Evolutionary conservation across 2,113 vertebrate species (phyloP), one percentile per base, ranked within the genome.

Genomic region (Poecilia latipinna): DNA sequence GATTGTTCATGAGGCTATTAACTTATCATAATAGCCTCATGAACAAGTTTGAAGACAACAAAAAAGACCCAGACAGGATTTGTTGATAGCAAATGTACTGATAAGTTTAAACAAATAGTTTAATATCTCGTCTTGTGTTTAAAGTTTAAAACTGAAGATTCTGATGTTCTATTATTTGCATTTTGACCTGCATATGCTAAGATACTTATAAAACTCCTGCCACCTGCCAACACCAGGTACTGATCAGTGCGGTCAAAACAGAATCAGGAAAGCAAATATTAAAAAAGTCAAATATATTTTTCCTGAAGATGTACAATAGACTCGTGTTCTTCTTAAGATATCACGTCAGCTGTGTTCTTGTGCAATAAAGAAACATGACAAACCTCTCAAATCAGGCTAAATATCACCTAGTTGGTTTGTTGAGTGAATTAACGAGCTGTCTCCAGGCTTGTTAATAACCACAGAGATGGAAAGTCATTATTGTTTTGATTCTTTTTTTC

Each of bases 371-470:
- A 73, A 61, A 39, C 33, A 61, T 61, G 17, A 69, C 66, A 63
- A 70, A 65, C 72, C 79, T 73, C 35, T 72, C 72, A 54, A 75
- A 80, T 78, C 74, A 63, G 65, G 60, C 67, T 60, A 70, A 68
- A 77, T 78, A 83, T 79, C 72, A 77, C 77, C 70, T 61, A 83
- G 78, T 78, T 89, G 80, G 65, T 85, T 63, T 75, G 79, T 74
- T 84, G 51, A 72, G 78, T 83, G 82, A 80, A 86, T 84, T 88
- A 89, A 88, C 76, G 87, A 87, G 78, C 78, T 77, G 77, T 84
- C 84, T 69, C 67, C 82, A 68, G 66, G 68, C 74, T 39, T 71
- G 75, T 68, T 26, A 77, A 65, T 85, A 79, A 83, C 87, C 79
- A 80, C 75, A 76, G 80, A 82, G 68, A 88, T 44, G 68, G 72